Evolutionary conservation across 2,797 vertebrate species (phyloP), one percentile per base, ranked within the genome.

Genomic region (Harpagifer antarcticus): DNA sequence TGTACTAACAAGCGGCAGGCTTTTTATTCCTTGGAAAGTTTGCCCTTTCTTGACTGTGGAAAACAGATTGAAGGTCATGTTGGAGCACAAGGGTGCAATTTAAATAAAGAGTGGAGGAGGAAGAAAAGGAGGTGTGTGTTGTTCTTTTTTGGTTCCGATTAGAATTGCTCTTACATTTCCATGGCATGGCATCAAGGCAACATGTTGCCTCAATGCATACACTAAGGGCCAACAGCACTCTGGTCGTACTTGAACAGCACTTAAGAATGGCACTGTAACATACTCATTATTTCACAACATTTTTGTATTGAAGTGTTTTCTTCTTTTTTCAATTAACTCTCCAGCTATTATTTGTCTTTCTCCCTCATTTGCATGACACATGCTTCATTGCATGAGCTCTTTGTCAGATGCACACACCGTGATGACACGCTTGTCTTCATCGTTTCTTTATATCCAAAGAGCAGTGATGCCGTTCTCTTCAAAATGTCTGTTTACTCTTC

Each of bases 161-260:
- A 45, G 37, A 77, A 78, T 59, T 74, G 47, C 62, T 81, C 70
- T 79, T 16, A 78, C 73, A 71, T 20, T 74, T 84, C 45, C 68
- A 82, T 82, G 85, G 79, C 76, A 61, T 61, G 63, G 54, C 72
- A 78, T 91, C 76, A 79, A 72, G 54, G 48, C 55, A n/a, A 84
- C 79, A 79, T 57, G 68, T 17, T 56, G 84, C 90, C 80, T 88
- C 31, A n/a, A 84, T 88, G 78, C 76, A 52, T 62, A 78, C 89
- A 83, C 62, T 58, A 70, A 81, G 86, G 78, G 65, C 79, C 74
- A 81, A 15, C 52, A 81, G 69, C 57, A 50, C 63, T 57, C 58
- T 72, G 23, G 71, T 76, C 82, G 53, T 68, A 50, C 53, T 69
- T 17, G 27, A 61, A 50, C 67, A 42, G 9, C 56, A 58, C 42